phyloP scores from a whole-genome alignment of 2,113 vertebrate genomes.

The Leptocoma aspasia region DNA sequence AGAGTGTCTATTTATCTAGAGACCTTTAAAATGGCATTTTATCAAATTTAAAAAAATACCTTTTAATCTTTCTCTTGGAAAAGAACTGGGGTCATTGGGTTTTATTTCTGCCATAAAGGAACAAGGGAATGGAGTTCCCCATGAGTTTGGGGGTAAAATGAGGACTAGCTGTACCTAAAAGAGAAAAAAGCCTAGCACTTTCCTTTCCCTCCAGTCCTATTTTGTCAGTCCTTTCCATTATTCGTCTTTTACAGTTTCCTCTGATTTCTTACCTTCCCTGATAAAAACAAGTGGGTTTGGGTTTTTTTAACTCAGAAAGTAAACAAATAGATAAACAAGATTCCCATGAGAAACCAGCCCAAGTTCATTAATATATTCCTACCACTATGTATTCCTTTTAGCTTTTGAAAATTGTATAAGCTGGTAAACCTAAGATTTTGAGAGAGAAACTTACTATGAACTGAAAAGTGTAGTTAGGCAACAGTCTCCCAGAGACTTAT shows the following conservation, averaged over 20 bases:
- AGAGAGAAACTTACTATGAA: background rate
- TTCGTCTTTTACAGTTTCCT: background rate
- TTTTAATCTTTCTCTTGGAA: background rate
- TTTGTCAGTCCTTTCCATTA: background rate
- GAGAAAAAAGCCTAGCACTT: background rate
- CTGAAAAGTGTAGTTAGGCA: background rate
- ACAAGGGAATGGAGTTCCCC: background rate
- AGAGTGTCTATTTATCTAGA: background rate
- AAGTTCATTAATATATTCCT: background rate
- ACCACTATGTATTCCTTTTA: background rate
- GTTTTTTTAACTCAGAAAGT: background rate
- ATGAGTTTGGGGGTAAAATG: background rate
- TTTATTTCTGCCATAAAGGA: background rate
- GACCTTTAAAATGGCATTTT: background rate
- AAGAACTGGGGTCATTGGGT: background rate
- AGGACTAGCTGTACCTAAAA: background rate
- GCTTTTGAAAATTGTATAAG: background rate
- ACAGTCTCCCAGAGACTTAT: background rate
- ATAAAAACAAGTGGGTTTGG: background rate
- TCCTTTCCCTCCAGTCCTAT: background rate
- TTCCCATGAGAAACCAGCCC: background rate
- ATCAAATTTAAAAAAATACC: background rate
- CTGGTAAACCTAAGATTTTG: background rate
- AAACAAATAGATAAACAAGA: background rate
- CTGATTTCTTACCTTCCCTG: background rate